Conservation (phyloP, 2,113 vertebrate species). For the Pollimyrus isidori region DNA sequence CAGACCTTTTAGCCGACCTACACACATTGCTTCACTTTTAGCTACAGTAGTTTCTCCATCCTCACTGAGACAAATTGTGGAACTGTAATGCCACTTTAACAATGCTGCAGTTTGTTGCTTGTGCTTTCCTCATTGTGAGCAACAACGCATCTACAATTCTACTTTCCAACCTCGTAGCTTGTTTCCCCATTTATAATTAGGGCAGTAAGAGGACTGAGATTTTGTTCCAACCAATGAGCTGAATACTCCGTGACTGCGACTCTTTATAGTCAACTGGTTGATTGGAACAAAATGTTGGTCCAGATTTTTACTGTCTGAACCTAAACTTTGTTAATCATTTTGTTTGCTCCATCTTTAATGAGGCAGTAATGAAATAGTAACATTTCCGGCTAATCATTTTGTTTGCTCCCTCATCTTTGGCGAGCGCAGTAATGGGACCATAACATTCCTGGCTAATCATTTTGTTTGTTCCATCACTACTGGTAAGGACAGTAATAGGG, state of each 20-base stretch:
- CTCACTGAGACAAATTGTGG: not conserved
- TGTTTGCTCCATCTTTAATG: not conserved
- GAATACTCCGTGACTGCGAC: not conserved
- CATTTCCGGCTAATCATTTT: not conserved
- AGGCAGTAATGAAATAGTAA: not conserved
- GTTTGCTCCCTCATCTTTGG: not conserved
- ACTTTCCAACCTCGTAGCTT: not conserved
- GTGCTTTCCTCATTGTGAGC: not conserved
- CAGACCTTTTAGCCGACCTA: not conserved
- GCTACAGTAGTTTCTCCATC: not conserved
- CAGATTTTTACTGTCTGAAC: not conserved
- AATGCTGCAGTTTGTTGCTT: not conserved
- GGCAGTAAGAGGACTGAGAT: not conserved
- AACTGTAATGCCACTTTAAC: not conserved
- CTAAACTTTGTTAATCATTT: not conserved
- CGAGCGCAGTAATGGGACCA: not conserved
- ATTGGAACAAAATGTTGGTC: not conserved
- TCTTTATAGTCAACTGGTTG: not conserved
- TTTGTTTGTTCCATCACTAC: not conserved
- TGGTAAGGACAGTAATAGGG: not conserved
- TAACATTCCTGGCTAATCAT: not conserved
- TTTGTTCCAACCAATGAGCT: not conserved
- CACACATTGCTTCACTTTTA: not conserved
- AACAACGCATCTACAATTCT: not conserved
- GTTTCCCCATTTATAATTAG: not conserved